Evolutionary conservation across 2,888 invertebrate genomes (phyloP), one percentile per base, ranked within the genome.

Genomic region (Latrodectus hesperus): DNA sequence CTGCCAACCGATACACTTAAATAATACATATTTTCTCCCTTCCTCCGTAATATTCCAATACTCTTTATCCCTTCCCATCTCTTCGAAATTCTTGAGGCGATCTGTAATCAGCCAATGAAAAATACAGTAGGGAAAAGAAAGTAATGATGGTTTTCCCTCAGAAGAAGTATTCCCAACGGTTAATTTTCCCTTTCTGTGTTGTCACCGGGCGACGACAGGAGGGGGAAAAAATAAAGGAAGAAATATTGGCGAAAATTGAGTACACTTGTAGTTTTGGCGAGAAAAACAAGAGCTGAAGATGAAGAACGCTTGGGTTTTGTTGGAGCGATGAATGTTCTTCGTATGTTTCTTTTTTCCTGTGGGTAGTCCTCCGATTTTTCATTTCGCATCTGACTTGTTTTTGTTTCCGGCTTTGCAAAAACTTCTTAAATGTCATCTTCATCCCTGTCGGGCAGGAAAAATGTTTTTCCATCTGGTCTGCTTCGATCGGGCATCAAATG

Each of bases 201-300:
- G 60, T 60, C 60, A 60, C n/a, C n/a, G 12, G n/a, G 60, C 38
- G n/a, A 60, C 60, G 60, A 60, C n/a, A 60, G 12, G 60, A 60
- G n/a, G 38, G 38, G 38, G 38, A 38, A 38, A 38, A 38, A 38
- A 38, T 38, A 60, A 60, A 16, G 60, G n/a, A 60, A n/a, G 12
- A 60, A 60, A 60, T 60, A 60, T 60, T 60, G 60, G 60, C 60
- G 60, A n/a, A n/a, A 60, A n/a, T 60, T 60, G n/a, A 60, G 10
- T 60, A 16, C 60, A 16, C n/a, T 60, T 60, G 12, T 60, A 12
- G 60, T 60, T 60, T 60, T 60, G 60, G 60, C 60, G 60, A 60
- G 12, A 16, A 11, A 60, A 60, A n/a, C 12, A 60, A 60, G n/a
- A 16, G 60, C 0, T 10, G 12, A 60, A 60, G 60, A 38, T 38